These are phyloP conservation scores for Drosophila parvula DNA, from an alignment of 1,140 invertebrate genomes.

Conservation along the genomic window DNA sequence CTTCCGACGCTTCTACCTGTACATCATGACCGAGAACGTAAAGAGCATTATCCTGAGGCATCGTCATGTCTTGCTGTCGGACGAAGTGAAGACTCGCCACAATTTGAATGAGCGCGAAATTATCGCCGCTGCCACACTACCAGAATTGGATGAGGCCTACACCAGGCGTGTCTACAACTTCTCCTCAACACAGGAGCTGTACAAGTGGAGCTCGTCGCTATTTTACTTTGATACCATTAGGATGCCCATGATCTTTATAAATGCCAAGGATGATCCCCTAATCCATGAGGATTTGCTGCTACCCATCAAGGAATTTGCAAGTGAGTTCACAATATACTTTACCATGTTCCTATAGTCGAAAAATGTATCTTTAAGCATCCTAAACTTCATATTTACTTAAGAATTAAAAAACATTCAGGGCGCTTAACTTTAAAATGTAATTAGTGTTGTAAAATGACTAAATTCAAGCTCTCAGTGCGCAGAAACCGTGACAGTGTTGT, in stretches of 20 bases:
- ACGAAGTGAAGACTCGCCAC: conserved; percentile 89
- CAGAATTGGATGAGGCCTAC: conserved; percentile 94
- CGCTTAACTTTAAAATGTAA: neutral
- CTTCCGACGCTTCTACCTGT: conserved; percentile 94
- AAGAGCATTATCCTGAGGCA: conserved; percentile 93
- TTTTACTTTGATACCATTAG: conserved; percentile 91
- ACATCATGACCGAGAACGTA: conserved; percentile 96
- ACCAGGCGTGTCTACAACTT: conserved; percentile 92
- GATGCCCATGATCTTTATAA: conserved; percentile 94
- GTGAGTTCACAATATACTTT: conserved; percentile 84
- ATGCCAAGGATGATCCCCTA: conserved; percentile 94
- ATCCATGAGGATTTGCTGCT: conserved; percentile 90
- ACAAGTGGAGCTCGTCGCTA: conserved; percentile 92
- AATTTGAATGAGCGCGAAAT: conserved; percentile 91
- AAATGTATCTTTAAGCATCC: no score
- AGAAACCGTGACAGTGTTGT: neutral
- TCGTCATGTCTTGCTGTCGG: conserved; percentile 89
- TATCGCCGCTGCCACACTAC: conserved; percentile 92
- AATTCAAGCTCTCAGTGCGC: neutral
- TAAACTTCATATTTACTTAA: no score
- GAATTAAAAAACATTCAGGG: no score
- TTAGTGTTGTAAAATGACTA: neutral
- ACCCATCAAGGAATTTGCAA: conserved; percentile 89
- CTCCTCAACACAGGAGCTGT: conserved; percentile 90
- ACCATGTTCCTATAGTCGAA: no score